phyloP scores from a whole-genome alignment of 2,888 invertebrate species.

The Aphrophora alni region DNA sequence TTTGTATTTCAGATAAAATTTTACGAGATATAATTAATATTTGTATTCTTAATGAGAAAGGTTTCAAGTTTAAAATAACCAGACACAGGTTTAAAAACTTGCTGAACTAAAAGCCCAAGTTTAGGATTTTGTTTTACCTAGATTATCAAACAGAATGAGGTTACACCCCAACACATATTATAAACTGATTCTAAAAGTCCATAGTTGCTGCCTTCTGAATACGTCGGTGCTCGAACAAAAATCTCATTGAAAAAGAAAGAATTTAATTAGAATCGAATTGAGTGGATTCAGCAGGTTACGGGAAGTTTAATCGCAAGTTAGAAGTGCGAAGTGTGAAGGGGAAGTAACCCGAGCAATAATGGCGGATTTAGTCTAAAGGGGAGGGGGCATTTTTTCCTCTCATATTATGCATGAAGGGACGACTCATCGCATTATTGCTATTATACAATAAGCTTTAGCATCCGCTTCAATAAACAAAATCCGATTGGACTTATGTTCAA shows the following conservation, averaged over 20 bases:
- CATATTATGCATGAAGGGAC: slow-evolving; percentile 32
- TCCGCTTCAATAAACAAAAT: slow-evolving; percentile 32
- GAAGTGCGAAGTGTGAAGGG: slow-evolving; percentile 18
- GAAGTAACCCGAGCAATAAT: slow-evolving; percentile 34
- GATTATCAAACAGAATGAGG: no score
- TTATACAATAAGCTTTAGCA: slow-evolving; percentile 1
- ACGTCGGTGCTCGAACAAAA: slow-evolving; percentile 10
- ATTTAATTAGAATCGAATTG: slow-evolving; percentile 42
- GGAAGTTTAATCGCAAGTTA: not conserved
- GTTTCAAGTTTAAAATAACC: no score
- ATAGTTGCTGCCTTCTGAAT: no score
- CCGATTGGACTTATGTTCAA: slow-evolving; percentile 26
- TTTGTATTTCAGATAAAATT: no score
- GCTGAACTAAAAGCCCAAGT: no score
- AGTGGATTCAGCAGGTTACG: slow-evolving; percentile 40
- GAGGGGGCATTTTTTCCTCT: slow-evolving; percentile 23
- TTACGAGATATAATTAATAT: no score
- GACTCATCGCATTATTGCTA: not conserved
- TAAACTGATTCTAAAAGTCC: no score
- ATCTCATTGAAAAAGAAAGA: slow-evolving; percentile 31
- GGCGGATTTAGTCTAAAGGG: slow-evolving; percentile 21
- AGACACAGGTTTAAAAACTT: no score
- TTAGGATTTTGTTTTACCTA: no score
- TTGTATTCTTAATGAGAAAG: no score
- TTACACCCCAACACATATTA: no score